A percentile compares a stretch with the other conserved stretches of the same genome.
Conservation (phyloP, 2,797 vertebrate species). For the Sylvia borin region DNA sequence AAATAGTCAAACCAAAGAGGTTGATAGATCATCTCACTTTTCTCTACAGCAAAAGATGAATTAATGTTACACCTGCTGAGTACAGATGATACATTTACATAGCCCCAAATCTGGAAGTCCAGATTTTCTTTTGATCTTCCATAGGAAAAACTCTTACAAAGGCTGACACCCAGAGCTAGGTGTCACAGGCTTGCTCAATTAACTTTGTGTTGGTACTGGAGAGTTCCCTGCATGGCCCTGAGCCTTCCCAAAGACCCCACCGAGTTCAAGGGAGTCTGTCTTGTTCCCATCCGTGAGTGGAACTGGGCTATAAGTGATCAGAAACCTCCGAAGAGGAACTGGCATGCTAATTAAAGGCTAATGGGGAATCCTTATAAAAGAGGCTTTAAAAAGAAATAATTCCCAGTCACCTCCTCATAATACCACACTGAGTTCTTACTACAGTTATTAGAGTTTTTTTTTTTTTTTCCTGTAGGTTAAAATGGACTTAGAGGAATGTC, state of each 20-base stretch:
- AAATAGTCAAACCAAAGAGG: neutral
- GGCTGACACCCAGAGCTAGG: neutral
- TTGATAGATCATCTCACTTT: neutral
- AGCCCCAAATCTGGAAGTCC: neutral
- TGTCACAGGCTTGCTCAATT: neutral
- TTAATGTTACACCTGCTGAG: neutral
- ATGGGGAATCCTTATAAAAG: slow-evolving; percentile 8
- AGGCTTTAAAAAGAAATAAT: slow-evolving; percentile 35
- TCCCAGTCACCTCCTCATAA: neutral
- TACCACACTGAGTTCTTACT: neutral
- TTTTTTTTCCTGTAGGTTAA: neutral
- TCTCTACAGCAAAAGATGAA: neutral
- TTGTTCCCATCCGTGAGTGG: neutral
- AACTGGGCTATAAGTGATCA: neutral
- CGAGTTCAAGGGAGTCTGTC: neutral
- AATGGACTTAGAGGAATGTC: neutral
- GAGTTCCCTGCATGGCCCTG: neutral
- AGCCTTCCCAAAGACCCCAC: neutral
- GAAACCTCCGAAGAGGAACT: neutral
- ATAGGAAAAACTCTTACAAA: neutral
- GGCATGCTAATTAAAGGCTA: slow-evolving; percentile 3
- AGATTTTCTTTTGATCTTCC: neutral
- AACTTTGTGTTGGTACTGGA: neutral
- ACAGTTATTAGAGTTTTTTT: neutral
- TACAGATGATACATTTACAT: neutral